These are phyloP conservation scores for Andrena minutula DNA, from an alignment of 2,888 invertebrate genomes.

Conservation along the genomic window DNA sequence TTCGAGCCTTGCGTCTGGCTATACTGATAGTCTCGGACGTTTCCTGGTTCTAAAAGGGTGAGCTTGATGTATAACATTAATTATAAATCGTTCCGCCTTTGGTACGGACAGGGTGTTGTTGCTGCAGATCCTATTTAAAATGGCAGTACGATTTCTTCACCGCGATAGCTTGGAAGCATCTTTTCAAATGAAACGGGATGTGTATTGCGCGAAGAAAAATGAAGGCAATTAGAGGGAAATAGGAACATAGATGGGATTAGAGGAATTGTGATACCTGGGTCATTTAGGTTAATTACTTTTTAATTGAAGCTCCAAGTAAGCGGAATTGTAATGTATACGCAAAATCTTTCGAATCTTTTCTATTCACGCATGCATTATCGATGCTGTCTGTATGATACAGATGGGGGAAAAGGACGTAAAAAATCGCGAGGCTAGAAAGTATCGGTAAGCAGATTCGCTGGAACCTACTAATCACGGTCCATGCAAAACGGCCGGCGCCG, in stretches of 20 bases:
- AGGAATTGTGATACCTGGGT: not conserved
- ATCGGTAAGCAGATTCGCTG: not conserved
- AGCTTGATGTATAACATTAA: constrained; percentile 18
- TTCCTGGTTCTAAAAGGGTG: constrained; percentile 25
- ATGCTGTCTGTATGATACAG: too few relatives aligned
- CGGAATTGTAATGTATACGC: not conserved
- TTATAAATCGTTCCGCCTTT: not conserved
- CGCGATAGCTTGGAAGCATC: too few relatives aligned
- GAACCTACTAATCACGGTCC: constrained; percentile 33
- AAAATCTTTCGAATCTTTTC: not conserved
- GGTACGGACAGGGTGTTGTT: not conserved
- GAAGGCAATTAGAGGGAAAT: not conserved
- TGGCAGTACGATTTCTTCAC: not conserved
- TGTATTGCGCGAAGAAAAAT: not conserved
- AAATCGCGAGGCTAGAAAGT: too few relatives aligned
- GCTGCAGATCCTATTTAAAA: not conserved
- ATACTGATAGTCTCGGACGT: constrained; percentile 1
- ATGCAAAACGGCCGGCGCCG: constrained; percentile 30
- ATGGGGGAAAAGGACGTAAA: too few relatives aligned
- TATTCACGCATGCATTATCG: not conserved
- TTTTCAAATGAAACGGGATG: not conserved
- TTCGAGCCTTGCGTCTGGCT: not conserved
- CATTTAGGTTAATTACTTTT: not conserved
- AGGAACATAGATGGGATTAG: not conserved
- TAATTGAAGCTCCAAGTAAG: not conserved